These are phyloP conservation scores for Eucidaris tribuloides DNA, from an alignment of 35 echinoderm and acorn worm species.

Conservation along the genomic window DNA sequence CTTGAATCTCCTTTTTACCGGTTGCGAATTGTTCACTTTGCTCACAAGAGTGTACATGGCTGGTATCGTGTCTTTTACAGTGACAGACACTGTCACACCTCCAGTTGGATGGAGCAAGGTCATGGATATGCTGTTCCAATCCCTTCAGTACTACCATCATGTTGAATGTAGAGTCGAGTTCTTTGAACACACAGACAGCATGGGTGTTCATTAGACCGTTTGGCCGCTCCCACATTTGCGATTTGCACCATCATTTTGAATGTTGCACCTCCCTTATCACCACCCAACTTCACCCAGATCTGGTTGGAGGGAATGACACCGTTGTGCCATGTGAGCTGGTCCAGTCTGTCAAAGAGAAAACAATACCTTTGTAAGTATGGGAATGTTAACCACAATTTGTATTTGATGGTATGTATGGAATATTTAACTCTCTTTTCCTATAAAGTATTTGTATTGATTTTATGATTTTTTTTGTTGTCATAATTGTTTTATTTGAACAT, in stretches of 20 bases:
- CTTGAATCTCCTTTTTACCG: too few relatives aligned
- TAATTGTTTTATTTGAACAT: too few relatives aligned
- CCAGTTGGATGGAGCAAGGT: background rate
- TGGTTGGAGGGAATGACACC: background rate
- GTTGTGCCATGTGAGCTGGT: slow-evolving; percentile 25
- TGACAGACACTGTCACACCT: too few relatives aligned
- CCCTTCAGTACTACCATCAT: background rate
- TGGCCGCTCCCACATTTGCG: background rate
- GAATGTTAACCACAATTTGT: background rate
- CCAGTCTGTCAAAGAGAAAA: background rate
- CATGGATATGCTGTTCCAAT: background rate
- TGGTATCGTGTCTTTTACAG: too few relatives aligned
- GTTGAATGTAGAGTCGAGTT: background rate
- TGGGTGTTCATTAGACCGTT: slow-evolving; percentile 8
- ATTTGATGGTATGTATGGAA: background rate
- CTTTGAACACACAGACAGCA: background rate
- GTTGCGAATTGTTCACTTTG: too few relatives aligned
- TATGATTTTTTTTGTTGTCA: too few relatives aligned
- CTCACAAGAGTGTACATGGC: too few relatives aligned
- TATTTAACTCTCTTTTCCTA: too few relatives aligned
- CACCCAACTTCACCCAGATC: slow-evolving; percentile 20
- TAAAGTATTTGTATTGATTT: too few relatives aligned
- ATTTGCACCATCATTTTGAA: slow-evolving; percentile 23
- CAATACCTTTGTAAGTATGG: background rate
- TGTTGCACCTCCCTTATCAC: slow-evolving; percentile 24